Evolutionary conservation across 1,140 invertebrate species (phyloP).

Genomic region (Formica exsecta): DNA sequence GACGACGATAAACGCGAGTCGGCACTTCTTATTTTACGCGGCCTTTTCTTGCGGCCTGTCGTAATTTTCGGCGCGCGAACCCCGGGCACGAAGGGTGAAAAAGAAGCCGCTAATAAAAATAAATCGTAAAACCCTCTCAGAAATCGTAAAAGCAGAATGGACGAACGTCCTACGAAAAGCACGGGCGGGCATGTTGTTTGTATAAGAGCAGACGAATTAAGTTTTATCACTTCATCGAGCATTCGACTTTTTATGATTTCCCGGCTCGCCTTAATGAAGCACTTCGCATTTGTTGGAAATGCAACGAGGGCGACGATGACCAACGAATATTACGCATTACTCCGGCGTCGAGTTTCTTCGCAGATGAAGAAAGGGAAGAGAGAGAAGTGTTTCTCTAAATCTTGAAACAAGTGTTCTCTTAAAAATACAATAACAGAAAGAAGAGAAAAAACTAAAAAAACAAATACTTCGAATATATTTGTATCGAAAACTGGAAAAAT

Average conservation of each 20-base stretch:
- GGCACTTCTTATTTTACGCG: conserved; percentile 12
- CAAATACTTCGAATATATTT: not conserved
- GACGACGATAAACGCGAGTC: conserved; percentile 20
- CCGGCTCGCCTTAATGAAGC: conserved; percentile 40
- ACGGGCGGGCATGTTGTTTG: conserved; percentile 33
- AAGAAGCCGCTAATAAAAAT: conserved; percentile 40
- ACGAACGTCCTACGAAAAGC: conserved; percentile 11
- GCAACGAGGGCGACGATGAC: conserved; percentile 6
- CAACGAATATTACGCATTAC: conserved; percentile 13
- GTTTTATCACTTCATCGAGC: conserved; percentile 59
- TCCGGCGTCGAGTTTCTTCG: not conserved
- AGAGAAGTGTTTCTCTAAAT: not conserved
- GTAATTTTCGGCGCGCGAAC: conserved; percentile 42
- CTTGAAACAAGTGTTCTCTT: not conserved
- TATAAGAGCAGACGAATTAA: conserved; percentile 45
- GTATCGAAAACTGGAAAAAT: too few relatives aligned
- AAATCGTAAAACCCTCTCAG: conserved; percentile 24
- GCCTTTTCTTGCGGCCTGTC: conserved; percentile 32
- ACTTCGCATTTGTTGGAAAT: conserved; percentile 13
- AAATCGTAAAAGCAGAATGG: conserved; percentile 43
- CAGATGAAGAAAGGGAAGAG: not conserved
- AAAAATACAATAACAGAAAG: not conserved
- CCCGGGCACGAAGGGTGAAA: not conserved
- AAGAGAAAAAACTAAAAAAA: not conserved
- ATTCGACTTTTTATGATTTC: conserved; percentile 57